Evolutionary conservation across 2,113 vertebrate species (phyloP).

Genomic region (Takifugu flavidus): DNA sequence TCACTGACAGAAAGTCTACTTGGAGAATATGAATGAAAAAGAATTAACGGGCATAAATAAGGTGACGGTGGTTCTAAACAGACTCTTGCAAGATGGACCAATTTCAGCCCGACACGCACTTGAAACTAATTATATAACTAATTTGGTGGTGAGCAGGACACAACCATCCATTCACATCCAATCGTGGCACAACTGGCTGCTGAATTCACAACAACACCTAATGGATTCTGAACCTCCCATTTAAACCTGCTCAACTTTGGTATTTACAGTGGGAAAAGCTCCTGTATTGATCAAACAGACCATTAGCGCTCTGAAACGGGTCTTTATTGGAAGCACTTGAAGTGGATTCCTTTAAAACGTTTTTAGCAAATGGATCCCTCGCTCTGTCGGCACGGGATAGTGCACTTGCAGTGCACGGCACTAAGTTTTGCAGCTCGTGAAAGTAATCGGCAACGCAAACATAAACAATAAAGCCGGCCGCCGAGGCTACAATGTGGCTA

Average conservation of each 20-base stretch:
- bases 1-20: too few species aligned
- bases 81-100: too few species aligned
- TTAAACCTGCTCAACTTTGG: constrained; percentile 27
- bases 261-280: constrained; percentile 38
- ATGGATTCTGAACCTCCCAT: constrained; percentile 42
- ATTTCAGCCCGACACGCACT: too few species aligned
- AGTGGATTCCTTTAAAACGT: constrained; percentile 59
- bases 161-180: constrained; percentile 24
- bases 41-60: too few species aligned
- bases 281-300: constrained; percentile 60
- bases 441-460: constrained; percentile 33
- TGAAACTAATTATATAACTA: too few species aligned
- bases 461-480: constrained; percentile 32
- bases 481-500: constrained; percentile 6
- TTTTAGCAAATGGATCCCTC: constrained; percentile 49
- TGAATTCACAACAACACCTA: constrained; percentile 31
- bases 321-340: constrained; percentile 53
- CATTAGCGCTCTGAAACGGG: constrained; percentile 56
- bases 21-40: too few species aligned
- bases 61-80: too few species aligned
- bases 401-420: constrained; percentile 43
- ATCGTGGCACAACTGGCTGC: constrained; percentile 12
- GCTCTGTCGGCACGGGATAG: constrained; percentile 23
- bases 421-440: constrained; percentile 37
- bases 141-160: background rate